Base-by-base conservation (phyloP, 2,797 vertebrate genomes). In the Sphaeramia orbicularis region DNA sequence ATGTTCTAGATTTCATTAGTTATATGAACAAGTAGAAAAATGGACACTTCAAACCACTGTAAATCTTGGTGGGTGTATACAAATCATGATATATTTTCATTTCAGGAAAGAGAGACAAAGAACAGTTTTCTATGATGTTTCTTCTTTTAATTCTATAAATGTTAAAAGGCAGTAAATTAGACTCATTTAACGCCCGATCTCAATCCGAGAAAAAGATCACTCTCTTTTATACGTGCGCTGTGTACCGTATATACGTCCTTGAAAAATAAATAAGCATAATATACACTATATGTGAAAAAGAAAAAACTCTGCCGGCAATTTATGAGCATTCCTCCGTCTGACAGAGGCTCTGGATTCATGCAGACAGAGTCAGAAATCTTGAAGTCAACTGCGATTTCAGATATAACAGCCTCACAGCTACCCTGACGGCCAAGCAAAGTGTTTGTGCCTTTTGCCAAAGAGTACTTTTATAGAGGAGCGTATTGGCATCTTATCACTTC, bases 401-500 rank as follows among this genome's bases (percentile, higher is more conserved):
- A 90, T 86, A 86, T 90, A 91, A 91, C 90, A 93, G 89, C 89
- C 90, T 92, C 89, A 88, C 92, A 89, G 90, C 87, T 89, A 84
- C 81, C 83, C 85, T 89, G 89, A 90, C 87, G 82, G 89, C 90
- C 92, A 92, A 92, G 90, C 87, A 88, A 92, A 93, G 91, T 93
- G 91, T 93, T 93, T 90, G 85, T 89, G 84, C 87, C 82, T 91
- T 87, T 88, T 91, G 92, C 92, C 92, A 94, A 92, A 90, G 89
- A 92, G 87, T 92, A 92, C 91, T 93, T 93, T 93, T 92, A 93
- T 89, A 92, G 90, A 91, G 86, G 89, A 87, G 86, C 80, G 86
- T 85, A 89, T 90, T 89, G 90, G 87, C 89, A 92, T 93, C 92
- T 91, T 90, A 92, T 94, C 91, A 86, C 86, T 89, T 91, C 85